A percentile compares a stretch with the other conserved stretches of the same genome.
Evolutionary conservation across 2,113 vertebrate genomes (phyloP).

Genomic region (Propithecus coquereli): DNA sequence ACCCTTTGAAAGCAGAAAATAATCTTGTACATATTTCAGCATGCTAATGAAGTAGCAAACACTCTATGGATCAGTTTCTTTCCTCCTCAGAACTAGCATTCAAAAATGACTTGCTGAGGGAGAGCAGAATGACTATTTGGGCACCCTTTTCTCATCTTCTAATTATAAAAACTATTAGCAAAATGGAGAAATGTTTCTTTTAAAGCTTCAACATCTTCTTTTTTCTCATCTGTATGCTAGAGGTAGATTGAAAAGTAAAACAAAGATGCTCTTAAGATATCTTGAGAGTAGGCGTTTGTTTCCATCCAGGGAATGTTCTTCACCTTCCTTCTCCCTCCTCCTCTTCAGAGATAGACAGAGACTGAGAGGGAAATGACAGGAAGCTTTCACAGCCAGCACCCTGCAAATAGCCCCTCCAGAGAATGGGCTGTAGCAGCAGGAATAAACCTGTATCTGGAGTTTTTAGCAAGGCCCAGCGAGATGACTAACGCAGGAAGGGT

Average conservation of each 20-base stretch:
- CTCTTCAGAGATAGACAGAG: not conserved
- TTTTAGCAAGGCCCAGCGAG: not conserved
- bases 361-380: not conserved
- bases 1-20: not conserved
- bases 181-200: not conserved
- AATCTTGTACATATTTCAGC: rapidly evolving
- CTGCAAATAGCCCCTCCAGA: not conserved
- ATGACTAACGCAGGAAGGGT: not conserved
- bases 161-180: not conserved
- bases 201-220: not conserved
- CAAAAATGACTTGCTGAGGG: not conserved
- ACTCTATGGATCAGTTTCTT: rapidly evolving
- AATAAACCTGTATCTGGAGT: not conserved
- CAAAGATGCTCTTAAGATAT: not conserved
- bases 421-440: rapidly evolving
- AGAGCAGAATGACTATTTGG: not conserved
- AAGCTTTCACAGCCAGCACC: not conserved
- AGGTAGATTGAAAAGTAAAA: not conserved
- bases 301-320: not conserved
- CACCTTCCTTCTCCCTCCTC: not conserved
- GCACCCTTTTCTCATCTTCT: not conserved
- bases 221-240: not conserved
- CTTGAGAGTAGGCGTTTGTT: not conserved
- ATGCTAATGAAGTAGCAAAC: not conserved
- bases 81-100: not conserved